Evolutionary conservation across 1,140 invertebrate species (phyloP).

Genomic region (Dysdera silvatica): DNA sequence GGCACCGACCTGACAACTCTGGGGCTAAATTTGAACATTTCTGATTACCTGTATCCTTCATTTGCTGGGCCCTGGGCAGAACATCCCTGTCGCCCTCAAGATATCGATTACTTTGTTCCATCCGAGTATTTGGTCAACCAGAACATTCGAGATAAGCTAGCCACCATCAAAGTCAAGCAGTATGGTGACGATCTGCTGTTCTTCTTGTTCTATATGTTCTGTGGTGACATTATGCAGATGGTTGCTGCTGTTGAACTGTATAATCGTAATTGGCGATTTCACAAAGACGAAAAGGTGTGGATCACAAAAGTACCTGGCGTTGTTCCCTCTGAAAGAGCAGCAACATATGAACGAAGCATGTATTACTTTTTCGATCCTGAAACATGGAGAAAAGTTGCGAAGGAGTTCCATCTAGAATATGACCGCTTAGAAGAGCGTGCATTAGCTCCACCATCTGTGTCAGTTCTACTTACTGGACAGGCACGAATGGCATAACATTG

Average conservation of each 20-base stretch:
- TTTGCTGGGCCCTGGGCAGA: constrained; percentile 98
- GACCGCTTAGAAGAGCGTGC: constrained; percentile 90
- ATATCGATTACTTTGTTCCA: constrained; percentile 97
- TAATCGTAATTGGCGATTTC: constrained; percentile 96
- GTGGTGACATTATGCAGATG: constrained; percentile 93
- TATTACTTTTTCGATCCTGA: constrained; percentile 97
- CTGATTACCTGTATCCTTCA: constrained; percentile 88
- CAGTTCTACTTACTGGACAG: constrained; percentile 2
- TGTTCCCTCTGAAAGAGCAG: constrained; percentile 84
- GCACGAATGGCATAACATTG: constrained; percentile 24
- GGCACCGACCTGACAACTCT: constrained; percentile 95
- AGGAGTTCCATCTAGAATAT: constrained; percentile 95
- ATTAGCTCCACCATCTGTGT: constrained; percentile 17
- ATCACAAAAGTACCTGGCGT: constrained; percentile 93
- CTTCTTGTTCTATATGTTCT: constrained; percentile 98
- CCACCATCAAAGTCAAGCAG: constrained; percentile 86
- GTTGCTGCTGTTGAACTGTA: constrained; percentile 95
- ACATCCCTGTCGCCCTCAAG: constrained; percentile 91
- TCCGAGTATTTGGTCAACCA: constrained; percentile 95
- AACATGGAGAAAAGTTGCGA: constrained; percentile 84
- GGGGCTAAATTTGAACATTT: constrained; percentile 94
- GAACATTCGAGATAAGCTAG: constrained; percentile 61
- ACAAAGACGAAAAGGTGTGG: constrained; percentile 98
- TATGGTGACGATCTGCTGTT: constrained; percentile 98
- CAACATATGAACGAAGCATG: constrained; percentile 90